Percentiles rank a stretch among this genome's conserved stretches.
These are phyloP conservation scores for Drosophila pseudotakahashii DNA, from an alignment of 2,888 invertebrate species.

Conservation along the genomic window DNA sequence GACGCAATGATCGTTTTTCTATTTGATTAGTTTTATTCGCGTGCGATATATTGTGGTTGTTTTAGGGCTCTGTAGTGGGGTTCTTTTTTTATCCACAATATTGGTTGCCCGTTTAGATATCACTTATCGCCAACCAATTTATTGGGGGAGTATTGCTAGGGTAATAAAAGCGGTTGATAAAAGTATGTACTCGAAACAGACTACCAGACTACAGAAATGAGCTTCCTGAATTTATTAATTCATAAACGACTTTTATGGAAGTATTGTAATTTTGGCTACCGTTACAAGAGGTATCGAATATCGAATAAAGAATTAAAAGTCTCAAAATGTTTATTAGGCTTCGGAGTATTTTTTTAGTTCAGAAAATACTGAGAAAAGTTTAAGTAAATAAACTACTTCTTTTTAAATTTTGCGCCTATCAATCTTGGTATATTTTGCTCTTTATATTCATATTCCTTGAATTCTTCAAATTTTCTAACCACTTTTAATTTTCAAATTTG, in stretches of 20 bases:
- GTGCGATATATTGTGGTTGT: slow-evolving; percentile 8
- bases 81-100: slow-evolving; percentile 12
- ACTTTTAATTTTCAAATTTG: too few relatives aligned
- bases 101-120: slow-evolving; percentile 10
- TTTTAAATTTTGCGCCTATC: too few relatives aligned
- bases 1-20: slow-evolving; percentile 25
- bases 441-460: too few relatives aligned
- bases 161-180: slow-evolving; percentile 15
- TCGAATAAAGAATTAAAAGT: too few relatives aligned
- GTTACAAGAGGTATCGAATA: too few relatives aligned
- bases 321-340: too few relatives aligned
- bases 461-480: too few relatives aligned
- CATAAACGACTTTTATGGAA: slow-evolving; percentile 1
- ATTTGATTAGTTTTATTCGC: slow-evolving; percentile 31
- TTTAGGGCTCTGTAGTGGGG: slow-evolving; percentile 9
- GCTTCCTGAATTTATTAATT: slow-evolving; percentile 22
- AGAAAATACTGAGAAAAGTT: too few relatives aligned
- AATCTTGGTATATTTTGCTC: too few relatives aligned
- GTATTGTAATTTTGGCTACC: not conserved
- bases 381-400: too few relatives aligned
- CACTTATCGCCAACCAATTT: slow-evolving; percentile 23
- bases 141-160: slow-evolving; percentile 16
- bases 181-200: not conserved
- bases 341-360: too few relatives aligned
- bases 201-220: slow-evolving; percentile 1